Evolutionary conservation across 1,140 invertebrate genomes (phyloP), one percentile per base, ranked within the genome.

Genomic region (Drosophila ficusphila): DNA sequence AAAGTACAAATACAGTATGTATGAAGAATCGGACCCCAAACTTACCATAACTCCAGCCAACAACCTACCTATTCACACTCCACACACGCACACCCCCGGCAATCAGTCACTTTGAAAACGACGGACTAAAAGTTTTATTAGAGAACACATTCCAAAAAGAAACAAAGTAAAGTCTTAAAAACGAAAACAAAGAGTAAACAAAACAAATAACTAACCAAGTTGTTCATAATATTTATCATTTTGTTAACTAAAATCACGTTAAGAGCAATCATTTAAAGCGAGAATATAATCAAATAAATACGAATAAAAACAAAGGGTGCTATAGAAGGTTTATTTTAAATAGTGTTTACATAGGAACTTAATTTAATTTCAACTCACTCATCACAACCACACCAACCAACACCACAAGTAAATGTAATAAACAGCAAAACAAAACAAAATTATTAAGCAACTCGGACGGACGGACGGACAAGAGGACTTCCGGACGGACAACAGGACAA

Each of bases 271-370:
- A 51, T 48, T 57, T 36, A 51, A 76, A 79, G 76, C 51, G 61
- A 77, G 64, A 41, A 49, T 47, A 61, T 56, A 65, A 51, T 51
- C 46, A 65, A 62, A 72, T 79, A 67, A 86, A 76, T 78, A 70
- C 74, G 68, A 89, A 83, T 76, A 89, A 82, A 90, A 90, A 90
- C 74, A 85, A 90, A 88, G 83, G 86, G 90, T 90, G 90, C 90
- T 91, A 90, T 90, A 90, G 89, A 90, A 89, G 79, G 89, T 89
- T 90, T 90, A 90, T 90, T 89, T 90, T 90, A 85, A 79, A 85
- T 88, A 88, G 73, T 73, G 67, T 61, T 86, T 76, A 86, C 31
- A 69, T 86, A 86, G 76, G 67, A 68, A 75, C 62, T 53, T 85
- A 82, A 73, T 74, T 68, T 62, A 64, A 75, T 71, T 52, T 67